A percentile compares a stretch with the other conserved stretches of the same genome.
Conservation (phyloP, 2,113 vertebrate genomes). For the Paramormyrops kingsleyae region DNA sequence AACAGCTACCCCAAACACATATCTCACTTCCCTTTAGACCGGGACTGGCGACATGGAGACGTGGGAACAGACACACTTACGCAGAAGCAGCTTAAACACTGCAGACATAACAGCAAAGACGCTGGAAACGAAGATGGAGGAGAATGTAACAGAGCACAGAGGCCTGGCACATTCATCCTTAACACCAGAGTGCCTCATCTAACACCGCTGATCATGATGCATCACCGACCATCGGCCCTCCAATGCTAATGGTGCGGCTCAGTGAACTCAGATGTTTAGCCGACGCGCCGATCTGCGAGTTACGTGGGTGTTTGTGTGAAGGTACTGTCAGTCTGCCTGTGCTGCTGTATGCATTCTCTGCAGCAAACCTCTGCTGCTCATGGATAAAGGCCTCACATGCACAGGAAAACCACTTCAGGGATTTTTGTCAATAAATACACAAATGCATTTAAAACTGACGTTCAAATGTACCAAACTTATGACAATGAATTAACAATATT, state of each 20-base stretch:
- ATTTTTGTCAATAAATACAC: not conserved
- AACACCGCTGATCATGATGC: not conserved
- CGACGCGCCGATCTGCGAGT: not conserved
- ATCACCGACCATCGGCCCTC: not conserved
- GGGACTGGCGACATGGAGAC: not conserved
- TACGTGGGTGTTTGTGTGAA: not conserved
- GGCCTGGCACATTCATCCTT: not conserved
- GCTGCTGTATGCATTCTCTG: not conserved
- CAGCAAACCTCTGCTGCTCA: not conserved
- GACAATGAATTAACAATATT: not conserved
- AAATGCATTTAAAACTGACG: not conserved
- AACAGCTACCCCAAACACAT: not conserved
- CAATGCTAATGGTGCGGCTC: not conserved
- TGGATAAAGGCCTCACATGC: not conserved
- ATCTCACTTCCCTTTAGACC: not conserved
- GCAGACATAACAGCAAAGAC: not conserved
- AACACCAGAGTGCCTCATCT: not conserved
- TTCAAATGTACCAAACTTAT: not conserved
- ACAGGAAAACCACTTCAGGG: not conserved
- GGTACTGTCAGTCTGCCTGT: not conserved
- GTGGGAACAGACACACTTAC: not conserved
- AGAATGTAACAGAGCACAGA: not conserved
- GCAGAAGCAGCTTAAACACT: not conserved
- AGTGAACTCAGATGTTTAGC: not conserved
- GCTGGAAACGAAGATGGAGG: not conserved